Conservation (phyloP, 2,888 invertebrate genomes). For the Capitulum mitella region DNA sequence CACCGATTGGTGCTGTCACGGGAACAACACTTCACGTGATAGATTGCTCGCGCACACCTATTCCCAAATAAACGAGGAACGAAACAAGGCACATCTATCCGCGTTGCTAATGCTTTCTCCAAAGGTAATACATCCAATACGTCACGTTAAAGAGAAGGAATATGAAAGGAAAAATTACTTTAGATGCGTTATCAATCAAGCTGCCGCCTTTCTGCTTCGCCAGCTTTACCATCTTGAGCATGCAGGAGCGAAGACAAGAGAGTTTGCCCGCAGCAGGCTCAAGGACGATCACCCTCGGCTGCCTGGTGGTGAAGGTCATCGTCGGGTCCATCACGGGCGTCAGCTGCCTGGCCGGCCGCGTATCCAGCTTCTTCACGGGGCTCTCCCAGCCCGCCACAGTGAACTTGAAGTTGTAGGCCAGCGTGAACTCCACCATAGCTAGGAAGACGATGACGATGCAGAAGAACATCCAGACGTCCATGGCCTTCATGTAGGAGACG, state of each 20-base stretch:
- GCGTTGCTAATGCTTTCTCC: background rate
- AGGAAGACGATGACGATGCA: slow-evolving; percentile 7
- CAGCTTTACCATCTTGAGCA: background rate
- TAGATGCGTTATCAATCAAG: background rate
- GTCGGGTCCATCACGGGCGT: background rate
- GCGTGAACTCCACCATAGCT: background rate
- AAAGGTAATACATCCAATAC: background rate
- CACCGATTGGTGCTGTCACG: too few relatives aligned
- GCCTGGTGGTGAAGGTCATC: background rate
- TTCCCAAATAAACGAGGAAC: too few relatives aligned
- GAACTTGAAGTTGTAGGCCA: background rate
- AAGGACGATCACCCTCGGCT: background rate
- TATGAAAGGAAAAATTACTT: background rate
- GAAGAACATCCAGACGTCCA: slow-evolving; percentile 7
- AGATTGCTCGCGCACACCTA: too few relatives aligned
- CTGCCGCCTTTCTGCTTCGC: background rate
- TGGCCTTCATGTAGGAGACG: slow-evolving; percentile 13
- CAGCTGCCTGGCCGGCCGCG: background rate
- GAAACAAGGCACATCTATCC: too few relatives aligned
- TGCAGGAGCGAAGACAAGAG: background rate
- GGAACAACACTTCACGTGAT: too few relatives aligned
- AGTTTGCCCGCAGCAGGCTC: background rate
- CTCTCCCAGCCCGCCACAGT: background rate
- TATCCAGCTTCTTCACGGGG: background rate
- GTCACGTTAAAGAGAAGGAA: background rate